phyloP scores from a whole-genome alignment of 2,113 vertebrate species.

The Sturnira hondurensis region DNA sequence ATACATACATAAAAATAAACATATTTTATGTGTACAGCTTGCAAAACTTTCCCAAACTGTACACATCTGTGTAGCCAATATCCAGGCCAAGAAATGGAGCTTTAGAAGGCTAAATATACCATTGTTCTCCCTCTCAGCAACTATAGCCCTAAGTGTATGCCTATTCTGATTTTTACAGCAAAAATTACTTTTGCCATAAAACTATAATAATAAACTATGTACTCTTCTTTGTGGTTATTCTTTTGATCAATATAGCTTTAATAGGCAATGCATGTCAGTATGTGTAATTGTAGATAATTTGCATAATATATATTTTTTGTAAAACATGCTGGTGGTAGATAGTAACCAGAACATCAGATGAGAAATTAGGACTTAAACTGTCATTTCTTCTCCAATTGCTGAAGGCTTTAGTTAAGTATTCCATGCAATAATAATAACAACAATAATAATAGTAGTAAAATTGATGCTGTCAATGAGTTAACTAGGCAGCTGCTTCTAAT shows the following conservation, averaged over 20 bases:
- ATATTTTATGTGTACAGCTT: neutral
- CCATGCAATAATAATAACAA: neutral
- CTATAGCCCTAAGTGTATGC: neutral
- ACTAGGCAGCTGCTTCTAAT: constrained; percentile 9
- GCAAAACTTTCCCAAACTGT: neutral
- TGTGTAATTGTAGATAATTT: neutral
- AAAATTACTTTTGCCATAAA: neutral
- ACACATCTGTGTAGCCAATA: neutral
- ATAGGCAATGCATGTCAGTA: neutral
- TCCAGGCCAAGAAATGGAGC: neutral
- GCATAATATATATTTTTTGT: neutral
- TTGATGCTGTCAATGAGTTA: neutral
- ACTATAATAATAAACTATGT: neutral
- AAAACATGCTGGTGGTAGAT: neutral
- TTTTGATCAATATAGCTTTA: neutral
- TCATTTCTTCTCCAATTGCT: neutral
- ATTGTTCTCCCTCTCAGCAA: neutral
- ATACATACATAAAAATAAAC: neutral
- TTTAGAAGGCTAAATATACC: neutral
- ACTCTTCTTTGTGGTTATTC: neutral
- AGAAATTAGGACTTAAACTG: constrained; percentile 20
- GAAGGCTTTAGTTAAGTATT: neutral
- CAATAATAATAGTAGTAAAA: neutral
- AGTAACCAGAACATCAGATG: neutral
- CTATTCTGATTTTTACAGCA: neutral